phyloP scores from a whole-genome alignment of 53 echinoderm and acorn worm species.

The Mesocentrotus franciscanus region DNA sequence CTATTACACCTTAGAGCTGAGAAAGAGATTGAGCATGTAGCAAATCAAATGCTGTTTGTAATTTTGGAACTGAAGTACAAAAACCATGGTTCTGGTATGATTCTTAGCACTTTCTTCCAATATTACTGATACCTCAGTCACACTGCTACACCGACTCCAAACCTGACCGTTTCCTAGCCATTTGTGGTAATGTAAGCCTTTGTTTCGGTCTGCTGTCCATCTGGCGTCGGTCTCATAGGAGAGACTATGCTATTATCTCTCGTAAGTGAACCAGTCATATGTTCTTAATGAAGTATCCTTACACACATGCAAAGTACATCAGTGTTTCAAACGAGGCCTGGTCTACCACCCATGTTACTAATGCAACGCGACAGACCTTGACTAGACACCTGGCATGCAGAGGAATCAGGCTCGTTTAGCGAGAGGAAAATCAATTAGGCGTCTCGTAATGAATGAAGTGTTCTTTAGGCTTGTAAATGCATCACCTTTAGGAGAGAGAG shows the following conservation, averaged over 20 bases:
- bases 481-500: background rate
- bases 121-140: no score
- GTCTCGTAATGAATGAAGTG: background rate
- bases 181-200: no score
- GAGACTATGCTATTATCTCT: background rate
- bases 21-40: no score
- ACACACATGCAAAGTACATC: background rate
- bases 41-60: no score
- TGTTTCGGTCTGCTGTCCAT: no score
- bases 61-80: no score
- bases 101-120: no score
- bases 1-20: no score
- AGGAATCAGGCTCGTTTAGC: background rate
- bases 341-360: background rate
- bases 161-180: background rate
- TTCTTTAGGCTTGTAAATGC: background rate
- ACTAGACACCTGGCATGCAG: background rate
- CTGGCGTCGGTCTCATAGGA: no score
- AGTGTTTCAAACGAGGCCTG: background rate
- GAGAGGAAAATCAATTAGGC: conserved; percentile 18
- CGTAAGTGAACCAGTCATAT: background rate
- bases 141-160: no score
- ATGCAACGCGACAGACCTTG: background rate
- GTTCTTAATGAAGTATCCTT: background rate
- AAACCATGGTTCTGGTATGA: no score